Percentiles rank a stretch among this genome's conserved stretches.
These are phyloP conservation scores for Synanthedon myopaeformis DNA, from an alignment of 2,888 invertebrate genomes.

Conservation along the genomic window DNA sequence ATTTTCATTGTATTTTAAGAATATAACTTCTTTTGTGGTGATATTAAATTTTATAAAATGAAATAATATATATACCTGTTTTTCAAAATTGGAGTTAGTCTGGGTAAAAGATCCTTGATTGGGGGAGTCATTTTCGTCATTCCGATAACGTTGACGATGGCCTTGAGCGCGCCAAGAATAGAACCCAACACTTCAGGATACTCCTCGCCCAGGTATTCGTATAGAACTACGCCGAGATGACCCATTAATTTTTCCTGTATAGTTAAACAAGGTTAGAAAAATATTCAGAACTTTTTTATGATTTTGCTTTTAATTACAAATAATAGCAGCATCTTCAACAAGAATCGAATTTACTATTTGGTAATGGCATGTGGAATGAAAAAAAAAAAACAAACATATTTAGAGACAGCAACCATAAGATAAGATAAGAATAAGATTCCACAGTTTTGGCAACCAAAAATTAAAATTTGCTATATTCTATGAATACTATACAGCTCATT, in stretches of 20 bases:
- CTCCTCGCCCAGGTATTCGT: conserved; percentile 99
- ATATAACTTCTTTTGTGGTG: background rate
- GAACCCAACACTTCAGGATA: conserved; percentile 99
- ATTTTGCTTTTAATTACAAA: too few relatives aligned
- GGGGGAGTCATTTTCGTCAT: conserved; percentile 99
- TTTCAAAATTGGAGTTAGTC: conserved; percentile 97
- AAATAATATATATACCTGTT: conserved; percentile 77
- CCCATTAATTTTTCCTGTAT: conserved; percentile 97
- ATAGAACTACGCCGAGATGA: conserved; percentile 97
- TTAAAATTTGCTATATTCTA: too few relatives aligned
- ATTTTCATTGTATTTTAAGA: background rate
- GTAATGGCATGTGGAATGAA: too few relatives aligned
- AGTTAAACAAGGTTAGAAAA: background rate
- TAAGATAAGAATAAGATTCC: too few relatives aligned
- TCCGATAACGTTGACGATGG: conserved; percentile 99
- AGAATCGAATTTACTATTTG: too few relatives aligned
- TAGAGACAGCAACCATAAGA: too few relatives aligned
- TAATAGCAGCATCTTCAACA: too few relatives aligned
- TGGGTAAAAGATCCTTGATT: conserved; percentile 96
- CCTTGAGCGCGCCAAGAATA: conserved; percentile 98
- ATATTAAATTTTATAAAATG: conserved; percentile 8
- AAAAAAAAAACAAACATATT: too few relatives aligned
- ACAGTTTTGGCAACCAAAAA: too few relatives aligned
- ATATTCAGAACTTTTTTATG: background rate
- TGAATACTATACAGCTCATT: too few relatives aligned